A percentile compares a stretch with the other conserved stretches of the same genome.
Conservation (phyloP, 2,797 vertebrate genomes). For the Ceryle rudis region DNA sequence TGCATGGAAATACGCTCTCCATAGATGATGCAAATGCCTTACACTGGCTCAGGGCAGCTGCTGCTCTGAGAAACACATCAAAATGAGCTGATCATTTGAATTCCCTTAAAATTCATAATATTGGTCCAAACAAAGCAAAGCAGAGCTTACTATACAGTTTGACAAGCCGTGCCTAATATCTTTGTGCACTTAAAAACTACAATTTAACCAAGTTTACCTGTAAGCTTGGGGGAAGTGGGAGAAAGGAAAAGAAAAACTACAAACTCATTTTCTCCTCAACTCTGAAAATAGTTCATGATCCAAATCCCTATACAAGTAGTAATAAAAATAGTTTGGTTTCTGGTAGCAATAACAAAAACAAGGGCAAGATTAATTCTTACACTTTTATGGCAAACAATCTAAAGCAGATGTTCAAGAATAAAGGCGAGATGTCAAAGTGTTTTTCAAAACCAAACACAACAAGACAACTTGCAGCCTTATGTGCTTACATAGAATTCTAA, state of each 20-base stretch:
- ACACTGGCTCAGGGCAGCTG: background rate
- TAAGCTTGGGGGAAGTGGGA: background rate
- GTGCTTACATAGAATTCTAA: slow-evolving; percentile 24
- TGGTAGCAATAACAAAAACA: slow-evolving; percentile 65
- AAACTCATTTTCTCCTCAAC: slow-evolving; percentile 1
- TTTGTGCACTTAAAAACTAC: background rate
- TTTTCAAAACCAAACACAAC: slow-evolving; percentile 60
- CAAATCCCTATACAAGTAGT: slow-evolving; percentile 22
- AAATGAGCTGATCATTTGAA: slow-evolving; percentile 10
- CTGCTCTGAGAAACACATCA: slow-evolving; percentile 34
- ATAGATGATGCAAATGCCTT: slow-evolving; percentile 48
- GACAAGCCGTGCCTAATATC: background rate
- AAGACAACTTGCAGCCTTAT: slow-evolving; percentile 53
- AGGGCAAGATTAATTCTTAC: slow-evolving; percentile 64
- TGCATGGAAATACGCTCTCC: background rate
- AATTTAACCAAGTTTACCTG: slow-evolving; percentile 8
- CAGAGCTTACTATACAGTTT: background rate
- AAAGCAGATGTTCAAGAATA: slow-evolving; percentile 65
- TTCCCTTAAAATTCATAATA: background rate
- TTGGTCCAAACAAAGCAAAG: slow-evolving; percentile 10
- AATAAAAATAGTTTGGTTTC: slow-evolving; percentile 67
- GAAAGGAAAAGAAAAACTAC: background rate
- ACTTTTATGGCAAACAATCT: slow-evolving; percentile 67
- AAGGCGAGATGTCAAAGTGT: slow-evolving; percentile 51
- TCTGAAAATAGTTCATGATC: slow-evolving; percentile 2